phyloP scores from a whole-genome alignment of 1,140 invertebrate species.

The Sinonovacula constricta region DNA sequence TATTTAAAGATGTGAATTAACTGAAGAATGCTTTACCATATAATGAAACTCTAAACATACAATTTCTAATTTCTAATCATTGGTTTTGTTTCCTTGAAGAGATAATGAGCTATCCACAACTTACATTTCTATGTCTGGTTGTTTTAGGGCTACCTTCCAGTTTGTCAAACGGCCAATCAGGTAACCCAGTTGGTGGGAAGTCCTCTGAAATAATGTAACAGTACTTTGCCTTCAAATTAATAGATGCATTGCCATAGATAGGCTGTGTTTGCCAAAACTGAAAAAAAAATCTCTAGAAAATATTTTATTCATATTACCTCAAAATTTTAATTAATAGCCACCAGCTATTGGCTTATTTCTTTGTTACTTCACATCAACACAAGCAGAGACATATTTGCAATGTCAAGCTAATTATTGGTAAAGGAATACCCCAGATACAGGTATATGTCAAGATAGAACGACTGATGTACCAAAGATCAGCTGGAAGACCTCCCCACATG shows the following conservation, averaged over 20 bases:
- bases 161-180: neutral
- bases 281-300: no score
- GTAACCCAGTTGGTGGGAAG: neutral
- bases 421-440: no score
- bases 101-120: neutral
- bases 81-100: neutral
- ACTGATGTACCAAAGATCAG: no score
- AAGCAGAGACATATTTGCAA: neutral
- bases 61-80: neutral
- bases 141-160: neutral
- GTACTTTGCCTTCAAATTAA: neutral
- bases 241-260: neutral
- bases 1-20: neutral
- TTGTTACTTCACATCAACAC: neutral
- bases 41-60: neutral
- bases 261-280: neutral
- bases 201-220: neutral
- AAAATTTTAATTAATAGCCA: neutral
- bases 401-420: no score
- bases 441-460: no score
- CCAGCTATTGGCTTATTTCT: neutral
- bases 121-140: neutral
- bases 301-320: no score
- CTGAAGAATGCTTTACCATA: neutral
- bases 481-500: no score